Conservation (phyloP, 2,113 vertebrate genomes). For the Hemibagrus wyckioides region DNA sequence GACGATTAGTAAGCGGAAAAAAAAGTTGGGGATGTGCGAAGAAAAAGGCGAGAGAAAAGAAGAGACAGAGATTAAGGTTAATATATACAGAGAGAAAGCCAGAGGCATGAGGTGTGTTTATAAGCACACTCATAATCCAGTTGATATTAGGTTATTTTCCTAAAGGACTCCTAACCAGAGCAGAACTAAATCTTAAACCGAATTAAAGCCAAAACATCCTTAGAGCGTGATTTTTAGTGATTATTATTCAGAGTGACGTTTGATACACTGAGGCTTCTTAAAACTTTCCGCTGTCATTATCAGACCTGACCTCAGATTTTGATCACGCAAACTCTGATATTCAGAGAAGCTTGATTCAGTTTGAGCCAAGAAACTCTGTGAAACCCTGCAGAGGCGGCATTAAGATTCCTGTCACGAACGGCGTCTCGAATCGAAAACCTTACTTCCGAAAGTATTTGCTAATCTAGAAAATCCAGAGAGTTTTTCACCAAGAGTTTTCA, state of each 20-base stretch:
- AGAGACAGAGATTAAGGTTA: neutral
- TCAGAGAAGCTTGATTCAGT: too few species aligned
- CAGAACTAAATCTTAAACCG: neutral
- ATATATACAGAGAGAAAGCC: neutral
- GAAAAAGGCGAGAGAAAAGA: neutral
- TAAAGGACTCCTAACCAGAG: neutral
- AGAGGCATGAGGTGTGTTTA: neutral
- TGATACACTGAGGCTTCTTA: neutral
- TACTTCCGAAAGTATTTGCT: neutral
- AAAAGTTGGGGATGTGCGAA: neutral
- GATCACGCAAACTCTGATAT: too few species aligned
- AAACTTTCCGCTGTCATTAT: neutral
- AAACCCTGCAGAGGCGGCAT: too few species aligned
- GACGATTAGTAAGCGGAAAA: neutral
- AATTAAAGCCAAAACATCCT: neutral
- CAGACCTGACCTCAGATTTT: too few species aligned
- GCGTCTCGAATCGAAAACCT: neutral
- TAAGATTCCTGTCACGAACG: neutral
- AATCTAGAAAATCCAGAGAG: neutral
- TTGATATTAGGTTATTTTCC: neutral
- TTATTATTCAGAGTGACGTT: neutral
- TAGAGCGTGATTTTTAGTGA: too few species aligned
- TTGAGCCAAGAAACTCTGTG: too few species aligned
- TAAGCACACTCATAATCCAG: neutral
- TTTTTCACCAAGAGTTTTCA: neutral